phyloP scores from a whole-genome alignment of 2,797 vertebrate genomes.

The Microcaecilia unicolor region DNA sequence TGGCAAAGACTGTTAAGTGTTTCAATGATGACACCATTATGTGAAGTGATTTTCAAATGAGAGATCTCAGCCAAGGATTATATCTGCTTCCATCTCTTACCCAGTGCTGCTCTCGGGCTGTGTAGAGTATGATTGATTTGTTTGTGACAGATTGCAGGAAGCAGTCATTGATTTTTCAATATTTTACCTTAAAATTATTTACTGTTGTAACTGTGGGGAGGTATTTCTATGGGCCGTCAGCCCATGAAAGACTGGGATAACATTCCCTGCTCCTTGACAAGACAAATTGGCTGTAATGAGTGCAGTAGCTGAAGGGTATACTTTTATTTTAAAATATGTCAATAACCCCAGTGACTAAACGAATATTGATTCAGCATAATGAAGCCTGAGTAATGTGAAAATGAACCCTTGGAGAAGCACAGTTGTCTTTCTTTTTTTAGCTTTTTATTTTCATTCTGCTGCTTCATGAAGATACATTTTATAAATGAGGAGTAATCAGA shows the following conservation, averaged over 20 bases:
- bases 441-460: slow-evolving; percentile 53
- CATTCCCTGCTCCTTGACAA: slow-evolving; percentile 82
- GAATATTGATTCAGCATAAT: slow-evolving; percentile 97
- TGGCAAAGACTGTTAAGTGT: slow-evolving; percentile 80
- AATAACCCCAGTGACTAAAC: slow-evolving; percentile 92
- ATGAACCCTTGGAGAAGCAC: slow-evolving; percentile 71
- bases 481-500: not conserved
- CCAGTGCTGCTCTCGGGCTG: slow-evolving; percentile 65
- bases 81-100: slow-evolving; percentile 63
- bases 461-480: slow-evolving; percentile 1
- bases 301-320: slow-evolving; percentile 74
- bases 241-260: slow-evolving; percentile 74
- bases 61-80: slow-evolving; percentile 88
- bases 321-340: slow-evolving; percentile 96
- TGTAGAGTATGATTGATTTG: slow-evolving; percentile 92
- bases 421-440: slow-evolving; percentile 57
- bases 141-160: slow-evolving; percentile 94
- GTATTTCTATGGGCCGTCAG: slow-evolving; percentile 72
- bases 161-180: slow-evolving; percentile 96
- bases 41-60: slow-evolving; percentile 88
- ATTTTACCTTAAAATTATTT: slow-evolving; percentile 97
- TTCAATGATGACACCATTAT: slow-evolving; percentile 98
- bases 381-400: slow-evolving; percentile 87
- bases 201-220: slow-evolving; percentile 83
- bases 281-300: slow-evolving; percentile 93